Percentiles rank a stretch among this genome's conserved stretches.
These are phyloP conservation scores for Fistularia tabacaria DNA, from an alignment of 2,797 vertebrate species.

Conservation along the genomic window DNA sequence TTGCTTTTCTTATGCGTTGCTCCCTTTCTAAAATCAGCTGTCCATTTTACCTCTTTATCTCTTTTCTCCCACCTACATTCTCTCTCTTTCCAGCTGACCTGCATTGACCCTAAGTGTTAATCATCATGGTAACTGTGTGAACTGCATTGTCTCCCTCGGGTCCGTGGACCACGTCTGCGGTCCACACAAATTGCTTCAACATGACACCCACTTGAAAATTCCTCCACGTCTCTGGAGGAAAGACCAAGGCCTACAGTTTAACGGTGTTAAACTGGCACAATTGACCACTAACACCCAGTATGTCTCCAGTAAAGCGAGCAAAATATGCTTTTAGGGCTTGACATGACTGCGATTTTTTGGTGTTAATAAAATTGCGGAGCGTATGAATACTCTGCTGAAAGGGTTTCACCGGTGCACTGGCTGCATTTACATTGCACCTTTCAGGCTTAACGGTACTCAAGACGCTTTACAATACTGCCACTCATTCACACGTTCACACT, in stretches of 20 bases:
- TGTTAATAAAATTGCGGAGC: background rate
- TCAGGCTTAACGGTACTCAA: too few relatives aligned
- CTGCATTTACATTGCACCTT: too few relatives aligned
- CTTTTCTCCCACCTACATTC: constrained; percentile 15
- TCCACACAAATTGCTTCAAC: constrained; percentile 44
- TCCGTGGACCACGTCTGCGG: constrained; percentile 26
- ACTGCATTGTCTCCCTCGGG: constrained; percentile 23
- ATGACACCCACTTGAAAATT: constrained; percentile 40
- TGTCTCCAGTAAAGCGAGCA: constrained; percentile 1
- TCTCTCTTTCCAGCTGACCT: constrained; percentile 50
- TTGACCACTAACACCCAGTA: background rate
- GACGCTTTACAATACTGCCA: too few relatives aligned
- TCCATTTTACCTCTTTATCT: background rate
- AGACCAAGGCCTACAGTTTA: constrained; percentile 17
- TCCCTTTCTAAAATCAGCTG: too few relatives aligned
- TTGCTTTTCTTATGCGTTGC: background rate
- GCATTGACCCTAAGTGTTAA: constrained; percentile 38
- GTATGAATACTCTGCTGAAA: background rate
- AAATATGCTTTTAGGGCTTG: background rate
- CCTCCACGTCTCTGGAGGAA: constrained; percentile 22
- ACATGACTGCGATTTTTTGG: background rate
- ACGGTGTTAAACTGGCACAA: constrained; percentile 36
- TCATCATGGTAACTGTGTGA: constrained; percentile 36
- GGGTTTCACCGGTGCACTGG: background rate
- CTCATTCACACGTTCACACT: too few relatives aligned